Conservation (phyloP, 2,113 vertebrate species). For the Vireo altiloquus region DNA sequence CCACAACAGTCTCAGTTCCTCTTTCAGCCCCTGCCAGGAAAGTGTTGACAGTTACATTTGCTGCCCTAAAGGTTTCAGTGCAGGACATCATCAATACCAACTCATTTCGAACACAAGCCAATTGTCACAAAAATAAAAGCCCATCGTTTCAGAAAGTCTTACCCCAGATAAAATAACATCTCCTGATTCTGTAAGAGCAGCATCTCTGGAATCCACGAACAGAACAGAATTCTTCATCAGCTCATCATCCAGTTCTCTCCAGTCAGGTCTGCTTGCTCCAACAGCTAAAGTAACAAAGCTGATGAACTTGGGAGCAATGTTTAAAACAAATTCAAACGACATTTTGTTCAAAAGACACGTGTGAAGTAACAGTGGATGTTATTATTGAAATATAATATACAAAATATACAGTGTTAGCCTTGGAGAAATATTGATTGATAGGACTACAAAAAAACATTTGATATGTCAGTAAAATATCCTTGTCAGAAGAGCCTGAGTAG, state of each 20-base stretch:
- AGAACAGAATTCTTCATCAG: conserved; percentile 85
- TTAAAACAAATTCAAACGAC: not conserved
- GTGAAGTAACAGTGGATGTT: not conserved
- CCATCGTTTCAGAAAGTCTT: not conserved
- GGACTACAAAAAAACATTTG: not conserved
- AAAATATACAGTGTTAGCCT: not conserved
- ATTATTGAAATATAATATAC: not conserved
- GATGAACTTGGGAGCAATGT: not conserved
- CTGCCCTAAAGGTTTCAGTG: not conserved
- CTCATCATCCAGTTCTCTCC: conserved; percentile 88
- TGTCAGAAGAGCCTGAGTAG: not conserved
- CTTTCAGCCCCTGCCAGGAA: not conserved
- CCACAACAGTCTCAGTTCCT: not conserved
- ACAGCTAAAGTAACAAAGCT: conserved; percentile 74
- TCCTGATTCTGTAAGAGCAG: conserved; percentile 84
- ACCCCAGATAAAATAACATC: conserved; percentile 91
- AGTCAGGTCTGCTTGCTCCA: conserved; percentile 90
- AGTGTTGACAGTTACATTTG: not conserved
- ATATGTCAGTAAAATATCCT: not conserved
- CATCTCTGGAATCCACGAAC: conserved; percentile 89
- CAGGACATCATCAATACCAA: not conserved
- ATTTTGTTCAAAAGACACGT: not conserved
- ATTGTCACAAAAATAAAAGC: not conserved
- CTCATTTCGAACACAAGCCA: not conserved
- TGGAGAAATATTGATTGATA: not conserved